Evolutionary conservation across 2,888 invertebrate species (phyloP).

Genomic region (Archips xylosteana): DNA sequence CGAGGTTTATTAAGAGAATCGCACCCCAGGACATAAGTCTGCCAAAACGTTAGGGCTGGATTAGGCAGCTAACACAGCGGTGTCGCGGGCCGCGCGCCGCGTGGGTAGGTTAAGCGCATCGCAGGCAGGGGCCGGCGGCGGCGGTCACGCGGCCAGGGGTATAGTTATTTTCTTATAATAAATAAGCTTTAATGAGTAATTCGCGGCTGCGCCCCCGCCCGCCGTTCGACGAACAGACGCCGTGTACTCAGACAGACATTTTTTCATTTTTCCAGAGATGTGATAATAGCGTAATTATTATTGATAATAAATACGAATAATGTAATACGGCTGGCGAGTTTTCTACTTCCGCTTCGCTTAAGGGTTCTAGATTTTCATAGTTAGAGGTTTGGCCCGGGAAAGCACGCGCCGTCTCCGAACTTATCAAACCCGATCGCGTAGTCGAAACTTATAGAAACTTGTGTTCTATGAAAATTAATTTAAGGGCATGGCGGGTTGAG

Average conservation of each 20-base stretch:
- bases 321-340: conserved; percentile 55
- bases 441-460: too few relatives aligned
- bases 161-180: conserved; percentile 34
- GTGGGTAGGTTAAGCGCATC: not conserved
- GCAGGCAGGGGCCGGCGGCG: not conserved
- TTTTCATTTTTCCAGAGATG: conserved; percentile 65
- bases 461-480: not conserved
- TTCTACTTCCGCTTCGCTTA: conserved; percentile 64
- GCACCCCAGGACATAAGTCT: not conserved
- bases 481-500: not conserved
- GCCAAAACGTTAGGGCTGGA: not conserved
- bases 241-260: conserved; percentile 48
- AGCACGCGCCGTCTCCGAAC: not conserved
- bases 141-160: conserved; percentile 4
- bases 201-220: conserved; percentile 11
- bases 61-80: not conserved
- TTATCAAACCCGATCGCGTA: too few relatives aligned
- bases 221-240: conserved; percentile 21
- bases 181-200: conserved; percentile 34
- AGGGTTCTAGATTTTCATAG: conserved; percentile 45
- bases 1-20: too few relatives aligned
- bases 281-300: conserved; percentile 70
- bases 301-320: conserved; percentile 54
- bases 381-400: not conserved
- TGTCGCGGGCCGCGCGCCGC: conserved; percentile 1